Evolutionary conservation across 2,797 vertebrate species (phyloP), one percentile per base, ranked within the genome.

Genomic region (Tolypeutes matacus): DNA sequence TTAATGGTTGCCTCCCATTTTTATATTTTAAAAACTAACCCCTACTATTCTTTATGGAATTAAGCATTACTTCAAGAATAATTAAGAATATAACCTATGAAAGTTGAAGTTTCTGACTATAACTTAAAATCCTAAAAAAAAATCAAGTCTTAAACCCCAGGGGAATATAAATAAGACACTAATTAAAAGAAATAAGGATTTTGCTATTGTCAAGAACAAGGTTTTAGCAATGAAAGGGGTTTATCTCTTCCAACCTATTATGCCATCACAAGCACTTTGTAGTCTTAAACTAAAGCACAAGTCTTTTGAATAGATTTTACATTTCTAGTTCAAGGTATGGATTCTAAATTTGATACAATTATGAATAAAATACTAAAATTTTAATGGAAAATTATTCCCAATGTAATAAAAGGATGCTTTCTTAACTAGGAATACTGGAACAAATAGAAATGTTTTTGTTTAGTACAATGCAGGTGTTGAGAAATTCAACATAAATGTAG

Each of bases 311-410:
- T 13, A 84, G 34, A 18, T 27, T 91, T 94, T 49, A 69, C 49
- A 96, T 76, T 92, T 96, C 80, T 80, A 88, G 96, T 91, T 94
- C 31, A 91, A 83, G 10, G 70, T 51, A 93, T 5, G 34, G 31
- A 53, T 17, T 93, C 78, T 62, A 83, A 49, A 95, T 76, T 70
- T 84, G 77, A 93, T 65, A 49, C 7, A 94, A 92, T 23, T 92
- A 85, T 88, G 23, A 93, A 94, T 58, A 86, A 92, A 95, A 58
- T 4, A 73, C 31, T 75, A 75, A 84, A 72, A 85, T 77, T 80
- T 87, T 86, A 95, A 72, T 89, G 17, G 21, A 78, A 93, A 80
- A 91, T 81, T 81, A 96, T 51, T 77, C 72, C 20, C 14, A 86
- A 67, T 46, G 73, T 89, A 80, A 96, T 77, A 72, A 95, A 78